Conservation (phyloP, 2,113 vertebrate genomes). For the Dermatemys mawii region DNA sequence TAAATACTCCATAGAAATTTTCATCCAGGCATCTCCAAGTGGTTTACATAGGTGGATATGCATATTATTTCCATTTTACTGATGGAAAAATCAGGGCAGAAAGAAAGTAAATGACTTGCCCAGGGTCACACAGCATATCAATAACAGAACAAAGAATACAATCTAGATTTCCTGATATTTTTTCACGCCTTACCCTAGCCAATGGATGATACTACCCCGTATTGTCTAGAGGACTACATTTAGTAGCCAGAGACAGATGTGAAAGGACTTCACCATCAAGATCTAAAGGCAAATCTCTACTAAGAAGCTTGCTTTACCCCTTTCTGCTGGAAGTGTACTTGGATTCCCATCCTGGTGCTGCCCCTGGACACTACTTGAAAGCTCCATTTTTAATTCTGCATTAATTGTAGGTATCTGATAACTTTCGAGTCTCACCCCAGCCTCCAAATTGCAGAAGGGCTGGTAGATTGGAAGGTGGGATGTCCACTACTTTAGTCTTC, state of each 20-base stretch:
- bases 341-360: not conserved
- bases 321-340: not conserved
- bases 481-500: accelerated
- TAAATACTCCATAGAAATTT: conserved; percentile 2
- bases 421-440: not conserved
- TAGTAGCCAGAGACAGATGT: not conserved
- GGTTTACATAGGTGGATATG: conserved; percentile 6
- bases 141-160: not conserved
- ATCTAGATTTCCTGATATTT: not conserved
- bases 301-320: not conserved
- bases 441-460: accelerated
- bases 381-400: not conserved
- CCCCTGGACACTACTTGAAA: not conserved
- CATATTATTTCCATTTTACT: not conserved
- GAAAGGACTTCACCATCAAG: not conserved
- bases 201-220: not conserved
- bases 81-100: conserved; percentile 8
- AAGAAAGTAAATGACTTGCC: not conserved
- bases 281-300: not conserved
- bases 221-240: not conserved
- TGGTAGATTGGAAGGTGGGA: accelerated
- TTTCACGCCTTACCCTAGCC: not conserved
- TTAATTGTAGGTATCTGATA: not conserved
- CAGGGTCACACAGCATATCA: not conserved
- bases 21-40: not conserved